Evolutionary conservation across 2,888 invertebrate species (phyloP), one percentile per base, ranked within the genome.

Genomic region (Drosophila falleni): DNA sequence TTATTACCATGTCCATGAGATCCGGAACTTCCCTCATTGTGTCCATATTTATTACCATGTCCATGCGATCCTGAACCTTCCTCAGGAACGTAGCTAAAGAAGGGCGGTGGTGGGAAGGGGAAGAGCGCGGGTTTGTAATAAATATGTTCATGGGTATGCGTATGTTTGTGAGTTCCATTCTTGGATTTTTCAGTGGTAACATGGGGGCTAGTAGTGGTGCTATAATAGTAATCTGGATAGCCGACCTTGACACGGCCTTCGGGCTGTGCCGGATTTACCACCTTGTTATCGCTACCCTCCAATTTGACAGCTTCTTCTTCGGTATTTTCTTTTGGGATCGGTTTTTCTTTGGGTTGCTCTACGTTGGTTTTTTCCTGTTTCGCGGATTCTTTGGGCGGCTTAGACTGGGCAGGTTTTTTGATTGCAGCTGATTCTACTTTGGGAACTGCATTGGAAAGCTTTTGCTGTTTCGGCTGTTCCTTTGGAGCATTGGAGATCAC

Each of bases 91-190:
- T 37, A 50, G 8, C 54, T 9, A 1, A 58, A 46, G 4, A 72
- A 54, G 6, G 56, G 5, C 0, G 62, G 65, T 8, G 35, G 59
- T 4, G 47, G 66, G 31, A 77, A 15, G 0, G 77, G 64, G 8
- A 69, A 51, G 5, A 65, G 26, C 2, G 73, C 10, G 2, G 75
- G 78, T 47, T 73, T 78, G 8, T 58, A 37, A 2, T 71, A 63
- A n/a, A 56, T 31, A 35, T 44, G 42, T 2, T 71, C 59, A 16
- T 67, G 39, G 9, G 6, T 6, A 13, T 59, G 56, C 6, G 29
- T 44, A 15, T 68, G 55, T 0, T 46, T 39, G 11, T 33, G 10
- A 0, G 23, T 35, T 1, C 13, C 29, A n/a, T 16, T 6, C 10
- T 0, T 4, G 29, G 44, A 10, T 1, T 31, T 1, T 5, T 26